Evolutionary conservation across 2,888 invertebrate genomes (phyloP).

Genomic region (Ariolimax columbianus): DNA sequence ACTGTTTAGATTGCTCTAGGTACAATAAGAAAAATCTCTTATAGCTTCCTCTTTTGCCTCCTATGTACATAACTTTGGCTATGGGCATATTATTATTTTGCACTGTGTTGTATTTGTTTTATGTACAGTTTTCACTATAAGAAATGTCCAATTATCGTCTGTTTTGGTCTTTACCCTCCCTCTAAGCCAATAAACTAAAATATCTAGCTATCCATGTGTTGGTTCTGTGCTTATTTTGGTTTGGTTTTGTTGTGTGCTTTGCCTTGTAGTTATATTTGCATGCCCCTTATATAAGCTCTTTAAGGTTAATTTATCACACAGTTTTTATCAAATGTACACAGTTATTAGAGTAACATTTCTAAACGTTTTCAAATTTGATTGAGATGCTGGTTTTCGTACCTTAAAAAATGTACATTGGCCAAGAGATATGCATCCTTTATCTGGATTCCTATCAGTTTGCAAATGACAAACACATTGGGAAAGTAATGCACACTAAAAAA

Average conservation of each 20-base stretch:
- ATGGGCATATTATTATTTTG: neutral
- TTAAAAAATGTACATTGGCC: too few relatives aligned
- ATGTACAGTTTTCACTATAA: neutral
- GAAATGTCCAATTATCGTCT: neutral
- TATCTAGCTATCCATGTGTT: slow-evolving; percentile 34
- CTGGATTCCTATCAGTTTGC: too few relatives aligned
- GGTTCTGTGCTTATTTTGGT: slow-evolving; percentile 28
- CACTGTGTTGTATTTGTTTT: neutral
- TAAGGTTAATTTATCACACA: too few relatives aligned
- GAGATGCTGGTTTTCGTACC: too few relatives aligned
- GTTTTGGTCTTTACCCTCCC: neutral
- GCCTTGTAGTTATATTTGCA: slow-evolving; percentile 33
- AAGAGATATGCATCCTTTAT: too few relatives aligned
- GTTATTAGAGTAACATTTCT: too few relatives aligned
- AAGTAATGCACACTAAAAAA: too few relatives aligned
- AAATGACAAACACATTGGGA: too few relatives aligned
- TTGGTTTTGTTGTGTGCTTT: slow-evolving; percentile 21
- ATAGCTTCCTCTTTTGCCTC: neutral
- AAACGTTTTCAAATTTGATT: too few relatives aligned
- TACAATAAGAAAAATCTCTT: too few relatives aligned
- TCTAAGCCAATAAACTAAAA: slow-evolving; percentile 33
- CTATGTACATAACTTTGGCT: slow-evolving; percentile 3
- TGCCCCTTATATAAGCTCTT: slow-evolving; percentile 29
- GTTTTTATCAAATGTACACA: too few relatives aligned
- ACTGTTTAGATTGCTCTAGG: too few relatives aligned